Base-by-base conservation (phyloP, 2,888 invertebrate genomes). In the Polyommatus iphigenia region DNA sequence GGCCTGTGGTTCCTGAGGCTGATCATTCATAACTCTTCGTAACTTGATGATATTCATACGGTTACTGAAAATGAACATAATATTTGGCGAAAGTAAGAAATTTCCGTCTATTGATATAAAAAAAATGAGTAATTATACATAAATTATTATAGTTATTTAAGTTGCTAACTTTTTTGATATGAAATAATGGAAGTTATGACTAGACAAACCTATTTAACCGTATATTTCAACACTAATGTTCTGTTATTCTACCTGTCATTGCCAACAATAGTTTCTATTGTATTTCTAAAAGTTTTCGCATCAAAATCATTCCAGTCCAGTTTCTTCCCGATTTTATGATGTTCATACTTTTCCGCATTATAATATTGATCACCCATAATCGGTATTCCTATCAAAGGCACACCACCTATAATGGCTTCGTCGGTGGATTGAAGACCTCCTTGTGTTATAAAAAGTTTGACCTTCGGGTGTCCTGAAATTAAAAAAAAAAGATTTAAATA, bases 341-440 rank as follows among this genome's bases (percentile, higher is more conserved):
- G 78, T 0, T 83, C 82, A 79, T 86, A 87, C 81, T 82, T 85
- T 81, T 85, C 87, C 0, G 85, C 87, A 78, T 91, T 91, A 15
- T 82, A 85, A 81, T 85, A 88, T 80, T 92, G 92, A 80, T 94
- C 94, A 0, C 85, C 88, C 29, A 88, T 80, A 82, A 91, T 88
- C 3, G 91, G 91, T n/a, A 93, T 82, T 2, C 86, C 91, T 36
- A 91, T 82, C 3, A 92, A 80, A 2, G 92, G 91, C 0, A 90
- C 87, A 36, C 87, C 87, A 5, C 88, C 87, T 46, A 82, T 80
- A 29, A 93, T 87, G 0, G 91, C 86, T 83, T 93, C 92, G 76
- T 92, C 91, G 0, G 90, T 85, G 0, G 92, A 92, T 80, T 91
- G 91, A 0, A 91, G 80, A 18, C 92, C 92, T 72, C 89, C 90